A percentile compares a stretch with the other conserved stretches of the same genome.
Evolutionary conservation across 2,113 vertebrate genomes (phyloP).

Genomic region (Nibea albiflora): DNA sequence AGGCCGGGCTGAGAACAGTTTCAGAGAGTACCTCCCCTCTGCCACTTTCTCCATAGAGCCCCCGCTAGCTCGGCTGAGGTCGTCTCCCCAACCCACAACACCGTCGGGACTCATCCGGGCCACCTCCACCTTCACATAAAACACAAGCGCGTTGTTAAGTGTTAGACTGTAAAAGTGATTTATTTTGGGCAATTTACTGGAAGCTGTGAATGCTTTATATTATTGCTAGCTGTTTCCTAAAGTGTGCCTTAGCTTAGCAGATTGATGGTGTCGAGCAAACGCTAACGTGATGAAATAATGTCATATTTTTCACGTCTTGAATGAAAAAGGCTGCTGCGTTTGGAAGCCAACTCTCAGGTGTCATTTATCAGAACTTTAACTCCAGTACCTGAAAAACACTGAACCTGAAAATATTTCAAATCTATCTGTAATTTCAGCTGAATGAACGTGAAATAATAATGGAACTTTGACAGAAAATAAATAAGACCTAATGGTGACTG

Average conservation of each 20-base stretch:
- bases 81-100: constrained; percentile 85
- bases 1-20: constrained; percentile 86
- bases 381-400: background rate
- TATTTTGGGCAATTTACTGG: background rate
- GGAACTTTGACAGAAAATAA: background rate
- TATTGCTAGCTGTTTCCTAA: background rate
- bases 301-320: background rate
- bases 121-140: constrained; percentile 78
- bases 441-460: background rate
- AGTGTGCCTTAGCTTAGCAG: background rate
- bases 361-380: constrained; percentile 9
- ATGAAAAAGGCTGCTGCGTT: background rate
- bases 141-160: background rate
- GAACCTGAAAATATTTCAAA: background rate
- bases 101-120: constrained; percentile 84
- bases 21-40: constrained; percentile 84
- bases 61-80: constrained; percentile 73
- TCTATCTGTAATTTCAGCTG: background rate
- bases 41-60: constrained; percentile 89
- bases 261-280: background rate
- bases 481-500: background rate
- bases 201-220: background rate
- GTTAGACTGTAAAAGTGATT: background rate
- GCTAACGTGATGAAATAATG: background rate
- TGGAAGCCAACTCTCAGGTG: background rate